Base-by-base conservation (phyloP, 2,888 invertebrate genomes). In the Antitype chi region DNA sequence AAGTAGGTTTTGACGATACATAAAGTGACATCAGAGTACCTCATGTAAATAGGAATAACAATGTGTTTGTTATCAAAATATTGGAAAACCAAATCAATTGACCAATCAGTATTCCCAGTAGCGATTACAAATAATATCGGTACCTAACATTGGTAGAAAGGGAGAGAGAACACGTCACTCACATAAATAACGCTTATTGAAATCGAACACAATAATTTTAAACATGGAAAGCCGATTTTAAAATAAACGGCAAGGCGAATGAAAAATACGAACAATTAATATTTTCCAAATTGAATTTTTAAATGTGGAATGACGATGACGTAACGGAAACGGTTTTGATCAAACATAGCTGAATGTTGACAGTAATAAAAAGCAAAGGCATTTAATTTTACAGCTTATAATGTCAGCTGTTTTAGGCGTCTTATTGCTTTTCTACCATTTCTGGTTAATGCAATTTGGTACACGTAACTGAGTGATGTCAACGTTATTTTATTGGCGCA, bases 311-410 rank as follows among this genome's bases (percentile, higher is more conserved):
- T 84, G 78, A 85, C 81, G 82, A 76, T 84, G 78, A 85, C 81
- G 82, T 74, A 85, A 88, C 59, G 8, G 38, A 74, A 79, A 80
- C 75, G 67, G 52, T 78, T 78, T 60, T 62, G 74, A 74, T 81
- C 78, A 75, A 80, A 86, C 66, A 85, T 78, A 84, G 87, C 74
- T 71, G 80, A 82, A 55, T 74, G 73, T 75, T 84, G 84, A 73
- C 70, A 77, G 80, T 77, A 80, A 87, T 88, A 89, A 88, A 88
- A 90, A 87, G 84, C 84, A 85, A 77, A 85, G 83, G 74, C 86
- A 86, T 89, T 91, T 88, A 89, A 89, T 89, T 89, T 89, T 84
- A 89, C 80, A 85, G 81, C 86, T 76, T 80, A 68, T 75, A 80
- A 83, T 81, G 77, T 80, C 78, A 81, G 63, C 89, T 87, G 78